Evolutionary conservation across 1,140 invertebrate species (phyloP), one percentile per base, ranked within the genome.

Genomic region (Aphaenogaster rudis): DNA sequence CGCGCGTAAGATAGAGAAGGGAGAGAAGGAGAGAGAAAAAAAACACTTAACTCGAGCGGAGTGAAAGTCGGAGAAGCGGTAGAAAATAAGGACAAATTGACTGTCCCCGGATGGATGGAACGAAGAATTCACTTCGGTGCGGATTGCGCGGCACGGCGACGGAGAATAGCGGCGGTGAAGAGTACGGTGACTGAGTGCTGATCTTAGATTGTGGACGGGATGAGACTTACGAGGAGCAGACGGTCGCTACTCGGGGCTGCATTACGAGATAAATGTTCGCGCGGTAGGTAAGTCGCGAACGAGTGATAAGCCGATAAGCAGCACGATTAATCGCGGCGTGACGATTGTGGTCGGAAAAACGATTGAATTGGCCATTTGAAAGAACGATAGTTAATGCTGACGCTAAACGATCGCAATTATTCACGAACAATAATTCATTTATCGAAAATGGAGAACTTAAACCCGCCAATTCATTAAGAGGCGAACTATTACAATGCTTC

Each of bases 41-140:
- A 89, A 90, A 91, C 86, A 89, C 82, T 93, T 89, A 87, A 86
- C 76, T 90, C 88, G 88, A 72, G 86, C 28, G 67, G 48, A 54
- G 63, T 86, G 91, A 88, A 91, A 88, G 86, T 87, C 77, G 81
- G 71, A 36, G 11, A 17, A 57, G 36, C 45, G 52, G 36, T 54
- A 77, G 54, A 52, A 81, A 78, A 90, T 82, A 86, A 86, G 61
- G 69, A 78, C 50, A 88, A 91, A 79, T 74, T 64, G 59, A 88
- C 74, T 59, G 74, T 71, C 33, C 48, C 59, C 50, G 69, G 36
- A 80, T 59, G 79, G 81, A 57, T 57, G 50, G 81, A 63, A 82
- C 28, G 80, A 64, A 59, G 66, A 86, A 71, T 74, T 66, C 63
- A 69, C 57, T 71, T 57, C 82, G 63, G 82, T 52, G 82, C 63